Percentiles rank a stretch among this genome's conserved stretches.
Evolutionary conservation across 35 echinoderm and acorn worm genomes (phyloP).

Genomic region (Lytechinus pictus): DNA sequence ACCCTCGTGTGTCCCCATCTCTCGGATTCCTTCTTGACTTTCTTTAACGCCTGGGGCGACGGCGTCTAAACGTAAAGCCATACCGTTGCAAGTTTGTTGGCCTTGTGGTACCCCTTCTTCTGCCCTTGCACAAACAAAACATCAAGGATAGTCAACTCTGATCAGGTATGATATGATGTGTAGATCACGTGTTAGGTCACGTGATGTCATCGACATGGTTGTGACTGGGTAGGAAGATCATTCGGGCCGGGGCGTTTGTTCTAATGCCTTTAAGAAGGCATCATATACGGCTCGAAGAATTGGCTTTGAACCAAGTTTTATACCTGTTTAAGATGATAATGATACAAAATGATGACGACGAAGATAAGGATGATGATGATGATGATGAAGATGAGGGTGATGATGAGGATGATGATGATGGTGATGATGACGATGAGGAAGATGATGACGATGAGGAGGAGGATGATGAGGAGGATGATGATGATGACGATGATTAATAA

Average conservation of each 20-base stretch:
- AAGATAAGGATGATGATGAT: too few species aligned
- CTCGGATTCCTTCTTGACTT: neutral
- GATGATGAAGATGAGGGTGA: too few species aligned
- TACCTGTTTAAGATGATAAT: too few species aligned
- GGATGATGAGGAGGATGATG: too few species aligned
- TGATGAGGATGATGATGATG: too few species aligned
- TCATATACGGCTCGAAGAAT: neutral
- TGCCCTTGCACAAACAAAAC: conserved; percentile 37
- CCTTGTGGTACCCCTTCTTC: neutral
- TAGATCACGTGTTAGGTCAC: neutral
- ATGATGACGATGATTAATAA: too few species aligned
- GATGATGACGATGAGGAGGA: too few species aligned
- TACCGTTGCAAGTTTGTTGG: neutral
- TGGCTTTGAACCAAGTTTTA: neutral
- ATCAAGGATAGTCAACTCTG: neutral
- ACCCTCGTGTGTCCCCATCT: neutral
- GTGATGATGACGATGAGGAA: too few species aligned
- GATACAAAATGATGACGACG: too few species aligned
- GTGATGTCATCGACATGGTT: neutral
- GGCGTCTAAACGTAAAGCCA: conserved; percentile 28
- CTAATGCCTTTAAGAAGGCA: neutral
- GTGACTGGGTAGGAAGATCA: neutral
- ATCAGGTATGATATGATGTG: neutral
- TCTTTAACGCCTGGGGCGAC: neutral
- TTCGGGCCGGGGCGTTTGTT: neutral